These are phyloP conservation scores for Sisyra terminalis DNA, from an alignment of 2,888 invertebrate species.

Conservation along the genomic window DNA sequence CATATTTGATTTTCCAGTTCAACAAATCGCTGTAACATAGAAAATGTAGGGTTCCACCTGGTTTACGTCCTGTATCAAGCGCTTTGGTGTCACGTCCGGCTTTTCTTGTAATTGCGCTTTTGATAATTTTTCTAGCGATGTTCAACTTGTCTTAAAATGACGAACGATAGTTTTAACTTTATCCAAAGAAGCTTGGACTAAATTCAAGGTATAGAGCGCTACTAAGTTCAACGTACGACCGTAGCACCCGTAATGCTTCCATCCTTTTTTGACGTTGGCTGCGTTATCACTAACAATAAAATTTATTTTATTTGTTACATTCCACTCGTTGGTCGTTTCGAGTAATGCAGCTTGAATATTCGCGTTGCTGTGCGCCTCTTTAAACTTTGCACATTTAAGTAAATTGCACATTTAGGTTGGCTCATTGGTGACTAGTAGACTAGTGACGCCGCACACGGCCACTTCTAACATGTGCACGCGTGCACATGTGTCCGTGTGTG, in stretches of 20 bases:
- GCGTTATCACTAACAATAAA: not conserved
- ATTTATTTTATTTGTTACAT: not conserved
- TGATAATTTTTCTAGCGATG: slow-evolving; percentile 12
- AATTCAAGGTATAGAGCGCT: not conserved
- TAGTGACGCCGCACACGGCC: no score
- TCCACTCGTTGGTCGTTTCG: not conserved
- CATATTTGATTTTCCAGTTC: slow-evolving; percentile 13
- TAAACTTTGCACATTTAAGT: not conserved
- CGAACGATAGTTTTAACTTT: slow-evolving; percentile 11
- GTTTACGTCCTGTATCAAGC: slow-evolving; percentile 17
- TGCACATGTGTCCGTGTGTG: no score
- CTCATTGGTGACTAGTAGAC: no score
- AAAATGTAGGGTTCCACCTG: slow-evolving; percentile 15
- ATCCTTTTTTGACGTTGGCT: not conserved
- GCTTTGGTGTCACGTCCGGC: slow-evolving; percentile 11
- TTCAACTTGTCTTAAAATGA: slow-evolving; percentile 15
- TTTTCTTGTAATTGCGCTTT: slow-evolving; percentile 14
- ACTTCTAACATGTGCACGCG: no score
- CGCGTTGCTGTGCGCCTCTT: not conserved
- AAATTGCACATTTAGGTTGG: no score
- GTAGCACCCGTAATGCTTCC: slow-evolving; percentile 1
- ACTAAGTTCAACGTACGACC: not conserved
- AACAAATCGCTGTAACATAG: slow-evolving; percentile 14
- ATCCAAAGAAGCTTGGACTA: not conserved
- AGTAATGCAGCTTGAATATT: not conserved